Evolutionary conservation across 2,797 vertebrate species (phyloP), one percentile per base, ranked within the genome.

Genomic region (Nyctibius grandis): DNA sequence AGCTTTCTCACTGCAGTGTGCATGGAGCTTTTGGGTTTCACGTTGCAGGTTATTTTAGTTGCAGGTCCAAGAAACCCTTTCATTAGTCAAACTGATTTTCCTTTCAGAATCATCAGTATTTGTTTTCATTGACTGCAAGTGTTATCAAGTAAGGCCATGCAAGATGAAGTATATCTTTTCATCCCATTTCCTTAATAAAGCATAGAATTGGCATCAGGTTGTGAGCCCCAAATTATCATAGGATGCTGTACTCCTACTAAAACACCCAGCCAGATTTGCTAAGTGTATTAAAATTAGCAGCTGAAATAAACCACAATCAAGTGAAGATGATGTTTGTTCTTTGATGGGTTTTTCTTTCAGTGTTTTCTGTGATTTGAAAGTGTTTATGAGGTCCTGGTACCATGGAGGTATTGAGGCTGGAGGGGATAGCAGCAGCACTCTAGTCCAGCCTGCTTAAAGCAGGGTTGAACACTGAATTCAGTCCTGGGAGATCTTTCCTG

Each of bases 71-170:
- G 26, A 28, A 84, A 12, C 18, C 16, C 14, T 79, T 75, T 77
- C 9, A 25, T 33, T 89, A 68, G 18, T 38, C n/a, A 42, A 50
- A 40, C 11, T 50, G 31, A 48, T 69, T 72, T 86, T 45, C 29
- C 15, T 85, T 74, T 50, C 9, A 85, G 45, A 85, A 34, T 83
- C 6, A 9, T 60, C 40, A n/a, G 3, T 34, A 8, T 57, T 90
- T 64, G 48, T 65, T 82, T 44, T 73, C 4, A 29, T 47, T 85
- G 44, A 48, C 38, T 77, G 75, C 2, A 40, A 59, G 40, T 48
- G 29, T 64, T 85, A 48, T 1, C 0, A 0, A 33, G n/a, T 65
- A 31, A 87, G 28, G 8, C 60, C 12, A 7, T 40, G n/a, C 14
- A 63, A 74, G 50, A 40, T 34, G 8, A 19, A 65, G 0, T 47